These are phyloP conservation scores for Percopsis omiscomaycus DNA, from an alignment of 2,797 vertebrate genomes.

Conservation along the genomic window DNA sequence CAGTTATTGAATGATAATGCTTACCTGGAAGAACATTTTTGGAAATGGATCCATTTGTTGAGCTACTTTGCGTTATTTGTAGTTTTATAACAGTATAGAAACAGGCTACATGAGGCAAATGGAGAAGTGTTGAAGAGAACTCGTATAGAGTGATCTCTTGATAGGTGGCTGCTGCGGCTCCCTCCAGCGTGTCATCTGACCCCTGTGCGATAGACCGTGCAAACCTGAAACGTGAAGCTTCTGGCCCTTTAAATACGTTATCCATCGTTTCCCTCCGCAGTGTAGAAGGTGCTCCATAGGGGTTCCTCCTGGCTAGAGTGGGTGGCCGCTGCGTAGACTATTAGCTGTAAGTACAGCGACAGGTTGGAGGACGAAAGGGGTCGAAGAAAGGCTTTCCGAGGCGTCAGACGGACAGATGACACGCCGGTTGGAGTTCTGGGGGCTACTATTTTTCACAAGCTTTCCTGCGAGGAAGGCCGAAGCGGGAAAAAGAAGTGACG, in stretches of 20 bases:
- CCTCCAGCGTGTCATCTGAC: slow-evolving; percentile 55
- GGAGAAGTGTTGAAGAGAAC: neutral
- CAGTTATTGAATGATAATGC: neutral
- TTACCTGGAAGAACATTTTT: no score
- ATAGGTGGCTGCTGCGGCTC: slow-evolving; percentile 39
- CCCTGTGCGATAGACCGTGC: slow-evolving; percentile 32
- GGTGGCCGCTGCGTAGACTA: slow-evolving; percentile 40
- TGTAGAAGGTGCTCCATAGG: slow-evolving; percentile 61
- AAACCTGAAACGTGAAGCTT: slow-evolving; percentile 42
- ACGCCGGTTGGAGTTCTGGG: slow-evolving; percentile 36
- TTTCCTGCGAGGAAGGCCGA: slow-evolving; percentile 37
- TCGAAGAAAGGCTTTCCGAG: slow-evolving; percentile 27
- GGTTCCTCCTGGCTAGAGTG: slow-evolving; percentile 34
- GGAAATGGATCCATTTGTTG: no score
- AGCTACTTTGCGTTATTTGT: no score
- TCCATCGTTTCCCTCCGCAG: slow-evolving; percentile 46
- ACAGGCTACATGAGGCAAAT: no score
- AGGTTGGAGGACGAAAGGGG: slow-evolving; percentile 25
- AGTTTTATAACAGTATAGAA: no score
- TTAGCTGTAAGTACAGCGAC: slow-evolving; percentile 23
- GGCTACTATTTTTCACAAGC: slow-evolving; percentile 40
- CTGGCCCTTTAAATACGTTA: slow-evolving; percentile 80
- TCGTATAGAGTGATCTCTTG: slow-evolving; percentile 19
- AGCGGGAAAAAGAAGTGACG: slow-evolving; percentile 51
- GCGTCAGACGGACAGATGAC: slow-evolving; percentile 59